Evolutionary conservation across 2,797 vertebrate genomes (phyloP).

Genomic region (Nannoperca obscura): DNA sequence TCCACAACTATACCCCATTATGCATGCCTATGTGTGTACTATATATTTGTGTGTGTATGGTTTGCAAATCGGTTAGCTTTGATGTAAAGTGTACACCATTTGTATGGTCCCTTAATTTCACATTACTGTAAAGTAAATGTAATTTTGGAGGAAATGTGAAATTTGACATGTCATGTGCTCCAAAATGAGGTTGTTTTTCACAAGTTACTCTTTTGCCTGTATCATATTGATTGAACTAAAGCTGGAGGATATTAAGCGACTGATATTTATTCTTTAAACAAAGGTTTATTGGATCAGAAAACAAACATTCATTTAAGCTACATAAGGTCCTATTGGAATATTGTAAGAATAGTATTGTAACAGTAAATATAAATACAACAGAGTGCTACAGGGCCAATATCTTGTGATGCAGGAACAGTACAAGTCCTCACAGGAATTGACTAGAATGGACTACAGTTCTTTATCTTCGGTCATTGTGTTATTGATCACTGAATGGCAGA

Average conservation of each 20-base stretch:
- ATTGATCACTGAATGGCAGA: slow-evolving; percentile 11
- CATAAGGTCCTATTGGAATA: neutral
- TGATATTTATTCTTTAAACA: slow-evolving; percentile 12
- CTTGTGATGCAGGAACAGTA: slow-evolving; percentile 2
- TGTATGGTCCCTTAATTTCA: slow-evolving; percentile 12
- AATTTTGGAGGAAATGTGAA: neutral
- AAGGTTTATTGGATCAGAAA: neutral
- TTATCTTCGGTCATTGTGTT: slow-evolving; percentile 5
- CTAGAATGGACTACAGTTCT: neutral
- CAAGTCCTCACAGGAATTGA: neutral
- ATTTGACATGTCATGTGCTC: neutral
- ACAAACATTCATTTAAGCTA: neutral
- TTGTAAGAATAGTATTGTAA: neutral
- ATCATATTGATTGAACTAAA: neutral
- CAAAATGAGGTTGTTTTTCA: neutral
- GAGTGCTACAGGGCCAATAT: neutral
- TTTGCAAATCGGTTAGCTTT: slow-evolving; percentile 19
- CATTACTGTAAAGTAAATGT: neutral
- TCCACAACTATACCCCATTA: neutral
- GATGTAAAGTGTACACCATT: slow-evolving; percentile 17
- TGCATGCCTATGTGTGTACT: too few species aligned
- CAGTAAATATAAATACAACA: neutral
- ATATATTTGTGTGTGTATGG: neutral
- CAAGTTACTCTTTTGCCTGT: neutral
- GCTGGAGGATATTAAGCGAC: neutral